Percentiles rank a stretch among this genome's conserved stretches.
Conservation (phyloP, 1,140 invertebrate genomes). For the Anadara kagoshimensis region DNA sequence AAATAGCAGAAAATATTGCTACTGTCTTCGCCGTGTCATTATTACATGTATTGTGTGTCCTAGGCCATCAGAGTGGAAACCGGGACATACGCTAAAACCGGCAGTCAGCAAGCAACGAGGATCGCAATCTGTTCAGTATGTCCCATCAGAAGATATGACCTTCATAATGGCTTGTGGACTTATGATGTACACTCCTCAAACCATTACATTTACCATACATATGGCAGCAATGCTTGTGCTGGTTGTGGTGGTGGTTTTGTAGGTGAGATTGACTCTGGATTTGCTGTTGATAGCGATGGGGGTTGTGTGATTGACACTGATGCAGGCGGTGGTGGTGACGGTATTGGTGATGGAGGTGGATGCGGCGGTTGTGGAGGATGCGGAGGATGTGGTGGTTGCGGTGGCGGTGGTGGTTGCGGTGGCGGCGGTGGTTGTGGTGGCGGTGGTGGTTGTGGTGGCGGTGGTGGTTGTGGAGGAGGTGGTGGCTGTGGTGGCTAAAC, state of each 20-base stretch:
- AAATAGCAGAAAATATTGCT: constrained; percentile 63
- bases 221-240: constrained; percentile 13
- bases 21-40: constrained; percentile 62
- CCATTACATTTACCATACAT: constrained; percentile 25
- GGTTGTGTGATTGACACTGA: constrained; percentile 3
- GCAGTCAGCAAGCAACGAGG: too few relatives aligned
- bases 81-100: constrained; percentile 26
- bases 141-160: constrained; percentile 47
- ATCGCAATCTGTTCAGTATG: constrained; percentile 12
- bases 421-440: constrained; percentile 28
- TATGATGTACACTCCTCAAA: constrained; percentile 52
- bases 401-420: constrained; percentile 25
- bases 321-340: not conserved
- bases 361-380: too few relatives aligned
- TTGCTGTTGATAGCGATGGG: constrained; percentile 14
- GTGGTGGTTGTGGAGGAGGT: not conserved
- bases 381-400: constrained; percentile 33
- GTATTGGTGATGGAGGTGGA: not conserved
- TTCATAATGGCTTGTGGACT: constrained; percentile 54
- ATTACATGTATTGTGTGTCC: constrained; percentile 62
- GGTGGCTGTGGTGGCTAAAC: too few relatives aligned
- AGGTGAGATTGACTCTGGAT: constrained; percentile 14
- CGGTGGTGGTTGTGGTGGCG: constrained; percentile 27
- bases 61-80: constrained; percentile 19
- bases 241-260: constrained; percentile 13